Conservation (phyloP, 2,797 vertebrate genomes). For the Acropternis orthonyx region DNA sequence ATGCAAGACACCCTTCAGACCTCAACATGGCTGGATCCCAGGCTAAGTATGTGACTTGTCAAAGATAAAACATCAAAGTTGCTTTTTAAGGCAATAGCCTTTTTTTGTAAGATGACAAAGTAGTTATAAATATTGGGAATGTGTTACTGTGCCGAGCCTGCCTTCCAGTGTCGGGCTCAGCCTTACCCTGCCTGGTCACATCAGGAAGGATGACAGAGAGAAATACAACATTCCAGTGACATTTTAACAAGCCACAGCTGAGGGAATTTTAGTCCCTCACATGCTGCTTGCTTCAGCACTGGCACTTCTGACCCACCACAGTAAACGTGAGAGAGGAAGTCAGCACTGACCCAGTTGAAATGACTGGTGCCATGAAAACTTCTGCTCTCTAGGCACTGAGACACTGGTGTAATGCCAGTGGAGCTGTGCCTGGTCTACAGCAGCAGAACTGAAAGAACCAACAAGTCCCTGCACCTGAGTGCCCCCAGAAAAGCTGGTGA, state of each 20-base stretch:
- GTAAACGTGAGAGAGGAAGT: neutral
- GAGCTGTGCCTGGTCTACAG: neutral
- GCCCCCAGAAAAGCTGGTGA: neutral
- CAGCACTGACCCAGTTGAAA: neutral
- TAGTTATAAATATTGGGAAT: neutral
- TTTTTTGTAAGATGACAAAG: neutral
- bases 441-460: neutral
- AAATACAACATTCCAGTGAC: neutral
- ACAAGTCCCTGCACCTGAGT: neutral
- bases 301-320: neutral
- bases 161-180: neutral
- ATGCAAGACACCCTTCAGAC: slow-evolving; percentile 72
- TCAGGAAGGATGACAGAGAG: neutral
- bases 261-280: neutral
- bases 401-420: accelerated
- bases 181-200: neutral
- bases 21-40: slow-evolving; percentile 68
- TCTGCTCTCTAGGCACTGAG: neutral
- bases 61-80: neutral
- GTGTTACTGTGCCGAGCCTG: neutral
- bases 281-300: neutral
- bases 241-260: neutral
- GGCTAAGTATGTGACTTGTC: slow-evolving; percentile 74
- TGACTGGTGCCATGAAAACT: neutral
- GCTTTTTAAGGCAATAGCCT: neutral